Base-by-base conservation (phyloP, 2,797 vertebrate species). In the Lindbergichthys nudifrons region DNA sequence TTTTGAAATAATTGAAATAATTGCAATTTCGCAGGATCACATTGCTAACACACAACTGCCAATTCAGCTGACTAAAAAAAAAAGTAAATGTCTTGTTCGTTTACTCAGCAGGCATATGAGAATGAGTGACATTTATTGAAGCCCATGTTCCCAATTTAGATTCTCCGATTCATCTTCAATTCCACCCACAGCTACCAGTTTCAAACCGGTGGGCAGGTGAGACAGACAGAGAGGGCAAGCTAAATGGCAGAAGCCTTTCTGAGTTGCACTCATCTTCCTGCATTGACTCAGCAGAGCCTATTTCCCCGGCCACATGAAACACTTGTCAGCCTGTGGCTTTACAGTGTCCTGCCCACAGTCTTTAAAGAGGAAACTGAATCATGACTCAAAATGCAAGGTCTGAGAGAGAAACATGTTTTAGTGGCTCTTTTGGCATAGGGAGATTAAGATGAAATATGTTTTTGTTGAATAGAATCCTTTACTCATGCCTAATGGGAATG, bases 291-390 rank as follows among this genome's bases (percentile, higher is more conserved):
- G 90, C 88, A 74, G 41, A 80, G 83, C 88, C 83, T 75, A 85
- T 84, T 85, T 82, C 79, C 81, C 82, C 9, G 65, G 88, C 92
- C 91, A 93, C 93, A 94, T 93, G 72, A 94, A 92, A 92, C 67
- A 80, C 75, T 84, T 86, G 81, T 87, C 82, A 92, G 79, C 68
- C 52, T 89, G 88, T 81, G 90, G 89, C 87, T 91, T 90, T 92
- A 90, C 89, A 90, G 86, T 88, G 88, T 85, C 81, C 85, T 85
- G 56, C 91, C 93, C 90, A 92, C 92, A 88, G 72, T 54, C 88
- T 91, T 84, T 80, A 70, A 89, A 88, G 85, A 90, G 93, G 90
- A 94, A 94, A 91, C 73, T 91, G 90, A 94, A 90, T 95, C 92
- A 94, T 86, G 73, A 73, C 63, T 70, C 30, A 16, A 76, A 59